Conservation (phyloP, 2,888 invertebrate species). For the Andrena camellia region DNA sequence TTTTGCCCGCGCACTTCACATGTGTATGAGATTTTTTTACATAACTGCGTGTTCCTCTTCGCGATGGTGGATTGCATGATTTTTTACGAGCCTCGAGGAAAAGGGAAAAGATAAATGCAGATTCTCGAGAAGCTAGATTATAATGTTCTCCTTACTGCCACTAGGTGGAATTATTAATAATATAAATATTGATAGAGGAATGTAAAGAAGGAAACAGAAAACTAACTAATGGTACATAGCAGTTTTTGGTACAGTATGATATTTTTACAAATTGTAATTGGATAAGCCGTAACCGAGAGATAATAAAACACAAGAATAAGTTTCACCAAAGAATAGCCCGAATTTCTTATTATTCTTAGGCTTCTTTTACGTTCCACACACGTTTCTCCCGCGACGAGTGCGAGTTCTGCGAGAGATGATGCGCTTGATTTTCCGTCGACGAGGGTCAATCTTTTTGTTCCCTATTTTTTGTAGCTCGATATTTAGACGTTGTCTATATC, state of each 20-base stretch:
- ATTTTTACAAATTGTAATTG: slow-evolving; percentile 84
- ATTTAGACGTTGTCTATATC: slow-evolving; percentile 14
- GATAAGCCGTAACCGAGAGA: slow-evolving; percentile 80
- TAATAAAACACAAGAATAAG: slow-evolving; percentile 73
- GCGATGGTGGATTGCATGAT: slow-evolving; percentile 58
- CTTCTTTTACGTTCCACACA: slow-evolving; percentile 22
- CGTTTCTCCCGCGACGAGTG: not conserved
- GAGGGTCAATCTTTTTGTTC: not conserved
- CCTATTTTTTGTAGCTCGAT: slow-evolving; percentile 4
- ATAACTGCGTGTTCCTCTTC: slow-evolving; percentile 70
- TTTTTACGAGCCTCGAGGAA: slow-evolving; percentile 53
- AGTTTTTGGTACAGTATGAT: slow-evolving; percentile 83
- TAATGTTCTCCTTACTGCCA: slow-evolving; percentile 71
- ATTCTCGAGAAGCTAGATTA: slow-evolving; percentile 59
- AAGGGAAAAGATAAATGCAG: slow-evolving; percentile 33
- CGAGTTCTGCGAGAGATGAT: not conserved
- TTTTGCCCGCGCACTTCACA: slow-evolving; percentile 55
- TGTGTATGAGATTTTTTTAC: slow-evolving; percentile 61
- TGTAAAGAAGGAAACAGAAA: slow-evolving; percentile 63
- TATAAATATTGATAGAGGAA: slow-evolving; percentile 70
- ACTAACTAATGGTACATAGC: slow-evolving; percentile 71
- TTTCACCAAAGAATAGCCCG: slow-evolving; percentile 65
- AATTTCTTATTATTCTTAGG: slow-evolving; percentile 62
- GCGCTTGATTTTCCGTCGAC: not conserved
- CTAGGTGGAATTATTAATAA: slow-evolving; percentile 69